phyloP scores from a whole-genome alignment of 2,113 vertebrate genomes.

The Etia nguti region DNA sequence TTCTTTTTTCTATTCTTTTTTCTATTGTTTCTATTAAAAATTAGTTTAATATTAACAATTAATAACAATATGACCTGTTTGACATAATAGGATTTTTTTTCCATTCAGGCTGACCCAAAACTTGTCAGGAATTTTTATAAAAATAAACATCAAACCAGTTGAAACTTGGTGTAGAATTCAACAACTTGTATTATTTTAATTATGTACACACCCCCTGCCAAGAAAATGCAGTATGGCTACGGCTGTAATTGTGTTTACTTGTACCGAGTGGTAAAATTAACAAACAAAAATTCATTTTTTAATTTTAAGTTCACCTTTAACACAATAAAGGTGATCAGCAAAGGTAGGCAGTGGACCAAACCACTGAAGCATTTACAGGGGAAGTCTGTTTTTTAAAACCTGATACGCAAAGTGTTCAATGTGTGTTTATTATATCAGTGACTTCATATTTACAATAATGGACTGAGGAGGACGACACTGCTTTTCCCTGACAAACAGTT shows the following conservation, averaged over 20 bases:
- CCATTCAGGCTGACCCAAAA: neutral
- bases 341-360: neutral
- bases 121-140: accelerated
- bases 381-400: accelerated
- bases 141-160: neutral
- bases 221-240: neutral
- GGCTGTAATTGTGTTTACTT: neutral
- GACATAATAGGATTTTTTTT: accelerated
- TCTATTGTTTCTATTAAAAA: neutral
- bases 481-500: neutral
- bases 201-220: accelerated
- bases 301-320: neutral
- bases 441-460: accelerated
- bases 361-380: neutral
- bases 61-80: neutral
- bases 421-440: neutral
- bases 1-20: neutral
- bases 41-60: neutral
- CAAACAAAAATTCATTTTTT: neutral
- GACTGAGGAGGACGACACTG: accelerated
- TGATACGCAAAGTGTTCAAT: accelerated
- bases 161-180: neutral
- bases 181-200: neutral
- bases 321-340: neutral
- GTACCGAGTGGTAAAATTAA: neutral